Percentiles rank a stretch among this genome's conserved stretches.
These are phyloP conservation scores for Triops longicaudatus DNA, from an alignment of 1,140 invertebrate genomes.

Conservation along the genomic window DNA sequence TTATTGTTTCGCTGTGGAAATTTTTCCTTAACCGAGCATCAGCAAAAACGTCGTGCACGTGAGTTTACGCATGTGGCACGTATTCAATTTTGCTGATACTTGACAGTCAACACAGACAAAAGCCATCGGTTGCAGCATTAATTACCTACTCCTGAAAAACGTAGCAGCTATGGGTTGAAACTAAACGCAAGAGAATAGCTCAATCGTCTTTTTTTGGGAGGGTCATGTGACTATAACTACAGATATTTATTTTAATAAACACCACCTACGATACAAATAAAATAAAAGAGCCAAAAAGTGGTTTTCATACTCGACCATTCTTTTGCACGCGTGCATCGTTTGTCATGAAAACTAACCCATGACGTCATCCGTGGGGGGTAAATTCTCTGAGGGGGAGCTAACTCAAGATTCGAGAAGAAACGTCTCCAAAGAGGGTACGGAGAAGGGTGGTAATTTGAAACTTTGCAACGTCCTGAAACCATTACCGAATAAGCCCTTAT, in stretches of 20 bases:
- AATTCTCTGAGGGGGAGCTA: constrained; percentile 6
- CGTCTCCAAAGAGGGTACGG: not conserved
- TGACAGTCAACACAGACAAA: not conserved
- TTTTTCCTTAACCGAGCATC: not conserved
- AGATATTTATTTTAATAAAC: too few relatives aligned
- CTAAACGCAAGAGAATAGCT: too few relatives aligned
- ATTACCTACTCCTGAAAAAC: not conserved
- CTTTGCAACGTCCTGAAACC: constrained; percentile 6
- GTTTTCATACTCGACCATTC: not conserved
- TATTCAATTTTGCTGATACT: not conserved
- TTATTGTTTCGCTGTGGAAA: not conserved
- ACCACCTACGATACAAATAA: not conserved
- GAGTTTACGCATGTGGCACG: constrained; percentile 6
- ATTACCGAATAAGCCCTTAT: not conserved
- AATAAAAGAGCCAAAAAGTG: not conserved
- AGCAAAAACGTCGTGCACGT: not conserved
- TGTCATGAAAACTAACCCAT: not conserved
- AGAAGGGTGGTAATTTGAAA: constrained; percentile 13
- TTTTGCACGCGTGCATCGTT: constrained; percentile 14
- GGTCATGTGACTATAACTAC: too few relatives aligned
- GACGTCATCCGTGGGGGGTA: constrained; percentile 9
- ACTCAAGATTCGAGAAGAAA: not conserved
- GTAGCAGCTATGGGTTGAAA: not conserved
- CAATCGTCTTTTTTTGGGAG: too few relatives aligned
- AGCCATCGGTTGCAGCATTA: not conserved